A percentile compares a stretch with the other conserved stretches of the same genome.
Conservation (phyloP, 1,140 invertebrate genomes). For the honey bee (Apis mellifera) region DNA sequence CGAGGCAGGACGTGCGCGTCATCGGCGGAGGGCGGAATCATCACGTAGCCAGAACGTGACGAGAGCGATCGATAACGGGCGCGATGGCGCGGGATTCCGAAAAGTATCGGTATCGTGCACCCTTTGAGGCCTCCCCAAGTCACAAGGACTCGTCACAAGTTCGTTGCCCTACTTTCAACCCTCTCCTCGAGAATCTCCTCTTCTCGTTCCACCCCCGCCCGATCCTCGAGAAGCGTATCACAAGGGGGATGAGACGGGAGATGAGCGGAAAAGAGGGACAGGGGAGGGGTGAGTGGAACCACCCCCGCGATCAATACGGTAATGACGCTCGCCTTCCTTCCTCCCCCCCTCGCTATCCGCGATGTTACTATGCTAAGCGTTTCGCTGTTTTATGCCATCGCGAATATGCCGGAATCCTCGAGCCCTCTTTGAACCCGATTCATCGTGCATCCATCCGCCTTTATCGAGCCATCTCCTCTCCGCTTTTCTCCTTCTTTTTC, state of each 20-base stretch:
- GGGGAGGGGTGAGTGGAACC: slow-evolving; percentile 49
- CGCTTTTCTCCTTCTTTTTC: neutral
- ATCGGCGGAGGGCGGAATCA: slow-evolving; percentile 30
- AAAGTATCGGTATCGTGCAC: slow-evolving; percentile 45
- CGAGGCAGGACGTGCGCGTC: neutral
- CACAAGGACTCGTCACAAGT: slow-evolving; percentile 44
- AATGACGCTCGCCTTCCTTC: slow-evolving; percentile 47
- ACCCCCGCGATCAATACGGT: slow-evolving; percentile 68
- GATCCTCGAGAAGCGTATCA: slow-evolving; percentile 17
- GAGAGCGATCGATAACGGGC: slow-evolving; percentile 30
- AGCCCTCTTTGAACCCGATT: slow-evolving; percentile 51
- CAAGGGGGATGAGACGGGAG: neutral
- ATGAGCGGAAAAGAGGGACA: neutral
- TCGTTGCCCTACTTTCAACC: slow-evolving; percentile 70
- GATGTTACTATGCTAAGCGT: slow-evolving; percentile 69
- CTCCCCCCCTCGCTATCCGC: neutral
- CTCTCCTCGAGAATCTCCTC: slow-evolving; percentile 47
- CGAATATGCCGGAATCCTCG: slow-evolving; percentile 53
- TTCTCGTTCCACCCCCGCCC: slow-evolving; percentile 19
- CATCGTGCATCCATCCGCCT: neutral
- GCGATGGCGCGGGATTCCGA: slow-evolving; percentile 37
- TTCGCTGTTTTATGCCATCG: slow-evolving; percentile 67
- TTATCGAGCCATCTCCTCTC: slow-evolving; percentile 26
- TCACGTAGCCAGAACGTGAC: neutral
- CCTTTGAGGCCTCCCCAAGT: slow-evolving; percentile 53